These are phyloP conservation scores for Nothocercus nigrocapillus DNA, from an alignment of 2,113 vertebrate genomes.

Conservation along the genomic window DNA sequence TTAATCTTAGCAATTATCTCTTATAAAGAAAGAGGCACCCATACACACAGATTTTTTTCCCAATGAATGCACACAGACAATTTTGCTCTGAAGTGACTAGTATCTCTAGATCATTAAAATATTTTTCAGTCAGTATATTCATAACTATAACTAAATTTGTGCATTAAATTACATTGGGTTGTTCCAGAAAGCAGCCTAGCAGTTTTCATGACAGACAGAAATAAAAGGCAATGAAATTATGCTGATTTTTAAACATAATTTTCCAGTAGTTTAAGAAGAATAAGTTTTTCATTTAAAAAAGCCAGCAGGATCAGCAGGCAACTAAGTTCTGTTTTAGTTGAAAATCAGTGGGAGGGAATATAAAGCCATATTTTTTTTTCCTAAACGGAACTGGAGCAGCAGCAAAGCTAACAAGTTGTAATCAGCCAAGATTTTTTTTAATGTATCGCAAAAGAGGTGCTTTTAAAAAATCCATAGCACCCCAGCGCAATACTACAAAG, in stretches of 20 bases:
- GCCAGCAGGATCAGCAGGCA: slow-evolving; percentile 83
- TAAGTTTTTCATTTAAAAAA: slow-evolving; percentile 85
- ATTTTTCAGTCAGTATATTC: slow-evolving; percentile 75
- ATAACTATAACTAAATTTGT: slow-evolving; percentile 59
- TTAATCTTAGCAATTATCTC: slow-evolving; percentile 9
- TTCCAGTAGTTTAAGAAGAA: slow-evolving; percentile 84
- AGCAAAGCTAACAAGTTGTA: slow-evolving; percentile 77
- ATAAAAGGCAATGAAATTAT: slow-evolving; percentile 80
- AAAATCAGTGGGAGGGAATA: slow-evolving; percentile 83
- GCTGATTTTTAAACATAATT: slow-evolving; percentile 86
- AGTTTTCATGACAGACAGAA: slow-evolving; percentile 76
- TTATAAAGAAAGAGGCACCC: slow-evolving; percentile 29
- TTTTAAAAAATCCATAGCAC: slow-evolving; percentile 25
- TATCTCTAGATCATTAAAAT: slow-evolving; percentile 71
- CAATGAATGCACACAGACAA: slow-evolving; percentile 24
- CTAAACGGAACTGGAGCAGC: slow-evolving; percentile 77
- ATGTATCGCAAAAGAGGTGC: slow-evolving; percentile 36
- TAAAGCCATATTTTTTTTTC: slow-evolving; percentile 77
- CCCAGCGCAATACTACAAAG: slow-evolving; percentile 35
- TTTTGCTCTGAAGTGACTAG: slow-evolving; percentile 65
- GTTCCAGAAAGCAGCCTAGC: slow-evolving; percentile 59
- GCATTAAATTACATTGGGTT: slow-evolving; percentile 50
- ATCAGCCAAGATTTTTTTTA: slow-evolving; percentile 73
- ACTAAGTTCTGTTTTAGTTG: slow-evolving; percentile 85
- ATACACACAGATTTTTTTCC: not conserved